Evolutionary conservation across 2,888 invertebrate genomes (phyloP).

Genomic region (Nomada ruficornis): DNA sequence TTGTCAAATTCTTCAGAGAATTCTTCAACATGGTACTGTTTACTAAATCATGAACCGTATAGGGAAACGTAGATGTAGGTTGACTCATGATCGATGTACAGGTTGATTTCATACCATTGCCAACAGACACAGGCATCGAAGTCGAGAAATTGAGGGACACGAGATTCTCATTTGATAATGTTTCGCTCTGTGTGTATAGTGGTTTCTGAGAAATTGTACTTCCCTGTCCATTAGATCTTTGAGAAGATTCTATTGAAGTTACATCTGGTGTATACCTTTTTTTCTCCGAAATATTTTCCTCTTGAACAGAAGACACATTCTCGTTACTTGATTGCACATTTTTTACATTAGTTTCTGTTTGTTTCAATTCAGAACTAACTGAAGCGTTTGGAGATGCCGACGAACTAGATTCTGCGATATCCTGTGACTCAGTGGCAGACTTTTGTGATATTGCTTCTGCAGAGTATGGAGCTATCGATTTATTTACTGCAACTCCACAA

Average conservation of each 20-base stretch:
- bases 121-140: conserved; percentile 19
- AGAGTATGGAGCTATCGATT: conserved; percentile 34
- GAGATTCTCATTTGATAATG: conserved; percentile 30
- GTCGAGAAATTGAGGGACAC: conserved; percentile 26
- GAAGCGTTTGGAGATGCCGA: conserved; percentile 5
- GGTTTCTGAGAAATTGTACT: conserved; percentile 22
- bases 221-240: conserved; percentile 28
- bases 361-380: conserved; percentile 1
- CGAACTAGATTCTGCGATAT: not conserved
- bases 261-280: conserved; percentile 6
- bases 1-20: conserved; percentile 61
- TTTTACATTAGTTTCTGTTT: conserved; percentile 6
- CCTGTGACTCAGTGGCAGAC: not conserved
- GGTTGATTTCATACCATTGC: conserved; percentile 25
- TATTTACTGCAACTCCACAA: conserved; percentile 34
- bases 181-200: conserved; percentile 14
- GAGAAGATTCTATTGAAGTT: conserved; percentile 13
- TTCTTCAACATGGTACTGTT: conserved; percentile 68
- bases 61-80: conserved; percentile 68
- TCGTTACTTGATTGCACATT: conserved; percentile 38
- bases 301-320: conserved; percentile 14
- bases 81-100: conserved; percentile 66
- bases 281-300: conserved; percentile 19
- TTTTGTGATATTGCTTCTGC: conserved; percentile 25
- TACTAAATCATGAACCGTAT: conserved; percentile 74